Conservation (phyloP, 2,113 vertebrate species). For the Addax nasomaculatus region DNA sequence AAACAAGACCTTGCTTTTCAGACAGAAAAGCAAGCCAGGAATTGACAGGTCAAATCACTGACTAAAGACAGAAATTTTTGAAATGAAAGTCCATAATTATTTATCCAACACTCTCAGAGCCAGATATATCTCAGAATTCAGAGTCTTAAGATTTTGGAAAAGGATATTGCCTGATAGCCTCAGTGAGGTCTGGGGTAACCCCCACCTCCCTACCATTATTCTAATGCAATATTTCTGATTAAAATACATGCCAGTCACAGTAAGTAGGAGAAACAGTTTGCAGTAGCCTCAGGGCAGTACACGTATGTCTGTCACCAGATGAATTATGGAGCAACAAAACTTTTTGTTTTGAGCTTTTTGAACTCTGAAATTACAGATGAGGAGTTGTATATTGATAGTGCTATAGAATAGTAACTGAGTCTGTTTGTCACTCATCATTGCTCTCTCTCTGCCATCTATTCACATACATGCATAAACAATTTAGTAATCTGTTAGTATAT, state of each 20-base stretch:
- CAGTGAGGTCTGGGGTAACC: background rate
- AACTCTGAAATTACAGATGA: background rate
- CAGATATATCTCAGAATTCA: background rate
- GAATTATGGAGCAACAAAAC: background rate
- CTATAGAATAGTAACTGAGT: background rate
- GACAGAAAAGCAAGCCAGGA: background rate
- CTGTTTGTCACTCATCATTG: background rate
- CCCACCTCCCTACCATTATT: background rate
- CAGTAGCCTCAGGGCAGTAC: fast-evolving
- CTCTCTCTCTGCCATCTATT: background rate
- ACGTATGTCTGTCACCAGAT: background rate
- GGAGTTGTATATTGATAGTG: background rate
- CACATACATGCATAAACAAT: background rate
- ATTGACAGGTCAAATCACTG: background rate
- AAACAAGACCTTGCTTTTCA: background rate
- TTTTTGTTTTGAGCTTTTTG: background rate
- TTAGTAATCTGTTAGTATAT: background rate
- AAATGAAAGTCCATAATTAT: background rate
- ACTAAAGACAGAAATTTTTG: background rate
- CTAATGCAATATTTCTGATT: background rate
- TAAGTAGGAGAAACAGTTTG: background rate
- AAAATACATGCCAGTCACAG: background rate
- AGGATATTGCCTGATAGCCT: background rate
- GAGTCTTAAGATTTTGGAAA: background rate
- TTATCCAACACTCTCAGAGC: background rate